Evolutionary conservation across 2,797 vertebrate genomes (phyloP), one percentile per base, ranked within the genome.

Genomic region (Poecile montanus): DNA sequence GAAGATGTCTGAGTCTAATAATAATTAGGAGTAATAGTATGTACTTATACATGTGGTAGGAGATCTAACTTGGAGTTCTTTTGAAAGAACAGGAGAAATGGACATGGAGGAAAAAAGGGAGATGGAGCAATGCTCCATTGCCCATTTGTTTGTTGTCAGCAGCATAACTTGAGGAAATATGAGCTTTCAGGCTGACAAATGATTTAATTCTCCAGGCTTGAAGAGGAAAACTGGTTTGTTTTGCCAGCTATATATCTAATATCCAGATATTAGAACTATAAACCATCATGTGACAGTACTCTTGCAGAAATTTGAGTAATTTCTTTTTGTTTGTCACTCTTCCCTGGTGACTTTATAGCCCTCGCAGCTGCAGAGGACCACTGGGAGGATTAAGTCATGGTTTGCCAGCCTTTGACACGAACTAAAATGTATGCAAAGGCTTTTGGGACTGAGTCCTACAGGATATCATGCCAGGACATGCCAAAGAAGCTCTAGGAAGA

Each of bases 401-500:
- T 84, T 85, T 95, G 75, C 70, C 89, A 80, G 12, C n/a, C 57
- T 72, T 75, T 81, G 70, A 70, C 73, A 85, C 1, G 1, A 83
- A 22, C 40, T 74, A 7, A 77, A 72, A 85, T 56, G 7, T 38
- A 77, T 71, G 76, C 74, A 63, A 85, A 87, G 67, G 27, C 53
- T 84, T 84, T 76, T 54, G 78, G 67, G 85, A 29, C 63, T 68
- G 40, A 80, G 47, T 45, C 56, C 76, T 73, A 61, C 0, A 26
- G 88, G 58, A 18, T 68, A 73, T 82, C 60, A 50, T 87, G 79
- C 72, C 91, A 94, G 82, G 44, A 83, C 85, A 63, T 95, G 94
- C 77, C 86, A 88, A 68, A 78, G 87, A 88, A 89, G 85, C 54
- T 93, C 82, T 32, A 63, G 62, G 78, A 92, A 88, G 53, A 91